A percentile compares a stretch with the other conserved stretches of the same genome.
Evolutionary conservation across 30 jellyfish, hydroid and myxozoan species (phyloP).

Genomic region (Mastigias papua): DNA sequence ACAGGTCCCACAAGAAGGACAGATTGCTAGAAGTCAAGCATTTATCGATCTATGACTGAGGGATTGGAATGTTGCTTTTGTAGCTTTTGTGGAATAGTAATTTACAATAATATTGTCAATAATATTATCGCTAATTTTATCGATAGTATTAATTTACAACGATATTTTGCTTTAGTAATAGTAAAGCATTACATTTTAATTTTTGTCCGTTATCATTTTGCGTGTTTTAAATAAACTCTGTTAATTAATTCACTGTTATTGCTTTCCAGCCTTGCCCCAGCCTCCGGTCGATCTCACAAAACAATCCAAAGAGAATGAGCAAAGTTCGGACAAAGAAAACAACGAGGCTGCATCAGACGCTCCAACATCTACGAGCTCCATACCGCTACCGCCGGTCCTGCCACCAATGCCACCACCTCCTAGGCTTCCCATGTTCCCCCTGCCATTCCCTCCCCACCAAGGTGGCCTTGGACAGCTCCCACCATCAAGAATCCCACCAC

Average conservation of each 20-base stretch:
- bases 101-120: too few species aligned
- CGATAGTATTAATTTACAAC: too few species aligned
- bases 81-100: too few species aligned
- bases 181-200: too few species aligned
- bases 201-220: too few species aligned
- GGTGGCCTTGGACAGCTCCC: constrained; percentile 32
- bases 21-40: too few species aligned
- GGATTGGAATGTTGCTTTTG: too few species aligned
- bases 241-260: background rate
- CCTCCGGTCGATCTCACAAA: constrained; percentile 54
- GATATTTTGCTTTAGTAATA: too few species aligned
- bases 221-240: background rate
- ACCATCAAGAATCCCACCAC: constrained; percentile 76
- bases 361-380: constrained; percentile 21
- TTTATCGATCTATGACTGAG: too few species aligned
- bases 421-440: constrained; percentile 57
- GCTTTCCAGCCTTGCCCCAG: constrained; percentile 78
- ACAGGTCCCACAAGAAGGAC: too few species aligned
- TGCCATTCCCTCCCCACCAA: constrained; percentile 53
- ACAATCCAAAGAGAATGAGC: constrained; percentile 7
- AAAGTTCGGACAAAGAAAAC: background rate
- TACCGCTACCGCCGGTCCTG: constrained; percentile 47
- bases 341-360: background rate
- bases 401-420: constrained; percentile 73
- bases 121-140: too few species aligned